Evolutionary conservation across 2,888 invertebrate genomes (phyloP), one percentile per base, ranked within the genome.

Genomic region (Glyphotaelius pellucidus): DNA sequence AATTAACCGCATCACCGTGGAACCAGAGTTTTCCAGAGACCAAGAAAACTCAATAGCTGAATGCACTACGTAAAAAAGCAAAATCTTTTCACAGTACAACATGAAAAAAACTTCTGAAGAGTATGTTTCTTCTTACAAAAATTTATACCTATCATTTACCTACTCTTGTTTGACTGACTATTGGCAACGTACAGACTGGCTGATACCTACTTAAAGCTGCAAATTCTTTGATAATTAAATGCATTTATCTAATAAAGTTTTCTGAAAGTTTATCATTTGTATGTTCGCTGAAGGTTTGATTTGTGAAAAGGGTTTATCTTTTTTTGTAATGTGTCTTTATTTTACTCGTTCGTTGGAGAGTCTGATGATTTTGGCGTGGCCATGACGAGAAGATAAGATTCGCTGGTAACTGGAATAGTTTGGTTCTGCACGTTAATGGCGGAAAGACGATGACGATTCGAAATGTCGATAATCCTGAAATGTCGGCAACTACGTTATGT

Each of bases 1-100:
- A 91, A 91, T 92, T 92, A 92, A 67, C 90, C 38, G 88, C 92
- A 89, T 90, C 91, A 92, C 87, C 81, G 91, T 90, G 88, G 88
- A 88, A 88, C 67, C 88, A 86, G 38, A 7, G 42, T 38, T 47
- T 86, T 86, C 83, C 15, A 86, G 67, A 88, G 2, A 30, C 88
- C 7, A 4, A 35, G 19, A 88, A 32, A 32, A 32, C 67, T 11
- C 42, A 52, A 42, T 19, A 32, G 91, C 15, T 67, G 32, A 83
- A 90, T 25, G 15, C 90, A 81, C 19, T 47, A 5, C 30, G 2
- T 30, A 19, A 42, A 86, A 85, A 11, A 47, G 30, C 25, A n/a
- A 11, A n/a, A 4, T 31, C 30, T n/a, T 86, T 86, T 86, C 25
- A 83, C 5, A 35, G 15, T 19, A 38, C 35, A 1, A 12, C 14